phyloP scores from a whole-genome alignment of 2,113 vertebrate genomes.

The Gracilinanus agilis region DNA sequence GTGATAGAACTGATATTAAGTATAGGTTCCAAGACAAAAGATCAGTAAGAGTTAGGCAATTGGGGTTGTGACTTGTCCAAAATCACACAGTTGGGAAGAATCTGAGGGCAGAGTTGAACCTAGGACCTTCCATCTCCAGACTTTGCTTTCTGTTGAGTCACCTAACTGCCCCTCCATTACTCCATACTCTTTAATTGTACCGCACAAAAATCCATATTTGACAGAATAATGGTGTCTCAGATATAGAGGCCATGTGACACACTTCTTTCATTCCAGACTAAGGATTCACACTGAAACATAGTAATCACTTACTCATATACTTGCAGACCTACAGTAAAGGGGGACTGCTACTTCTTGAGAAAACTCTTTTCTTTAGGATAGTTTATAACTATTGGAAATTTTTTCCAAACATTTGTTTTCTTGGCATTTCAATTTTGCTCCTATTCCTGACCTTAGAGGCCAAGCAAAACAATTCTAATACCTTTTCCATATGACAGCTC shows the following conservation, averaged over 20 bases:
- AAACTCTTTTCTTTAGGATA: not conserved
- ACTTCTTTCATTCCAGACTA: not conserved
- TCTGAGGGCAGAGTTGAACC: too few species aligned
- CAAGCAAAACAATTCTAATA: not conserved
- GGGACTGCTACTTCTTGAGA: not conserved
- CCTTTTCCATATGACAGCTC: not conserved
- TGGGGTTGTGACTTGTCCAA: too few species aligned
- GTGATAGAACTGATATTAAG: too few species aligned
- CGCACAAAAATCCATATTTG: not conserved
- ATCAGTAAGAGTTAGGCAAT: too few species aligned
- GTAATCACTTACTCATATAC: not conserved
- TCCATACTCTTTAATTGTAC: not conserved
- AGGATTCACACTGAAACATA: not conserved
- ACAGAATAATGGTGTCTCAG: not conserved
- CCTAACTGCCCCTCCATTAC: not conserved
- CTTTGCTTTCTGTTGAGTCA: too few species aligned
- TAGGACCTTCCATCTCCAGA: too few species aligned
- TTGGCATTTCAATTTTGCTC: not conserved
- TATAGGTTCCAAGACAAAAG: too few species aligned
- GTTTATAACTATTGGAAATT: not conserved
- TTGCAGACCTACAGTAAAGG: not conserved
- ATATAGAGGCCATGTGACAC: not conserved
- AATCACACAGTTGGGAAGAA: too few species aligned
- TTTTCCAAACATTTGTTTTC: not conserved
- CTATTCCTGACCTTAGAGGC: not conserved